A percentile compares a stretch with the other conserved stretches of the same genome.
Evolutionary conservation across 2,888 invertebrate species (phyloP).

Genomic region (Rhodophaea formosa): DNA sequence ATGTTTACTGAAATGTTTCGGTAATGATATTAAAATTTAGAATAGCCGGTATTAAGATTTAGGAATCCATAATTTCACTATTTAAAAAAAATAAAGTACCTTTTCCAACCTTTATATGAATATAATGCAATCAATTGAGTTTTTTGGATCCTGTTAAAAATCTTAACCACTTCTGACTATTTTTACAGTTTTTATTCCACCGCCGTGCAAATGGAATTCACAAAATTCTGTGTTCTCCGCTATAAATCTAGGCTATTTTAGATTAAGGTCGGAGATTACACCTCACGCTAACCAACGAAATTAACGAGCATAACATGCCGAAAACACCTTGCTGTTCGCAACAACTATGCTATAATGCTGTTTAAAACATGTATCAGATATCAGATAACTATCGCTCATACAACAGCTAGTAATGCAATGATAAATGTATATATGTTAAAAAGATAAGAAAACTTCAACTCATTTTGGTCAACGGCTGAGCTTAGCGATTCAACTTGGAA

Average conservation of each 20-base stretch:
- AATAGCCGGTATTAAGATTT: too few species aligned
- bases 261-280: constrained; percentile 41
- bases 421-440: neutral
- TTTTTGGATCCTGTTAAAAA: too few species aligned
- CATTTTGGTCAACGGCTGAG: too few species aligned
- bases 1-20: too few species aligned
- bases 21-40: too few species aligned
- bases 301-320: constrained; percentile 39
- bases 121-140: too few species aligned
- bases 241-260: constrained; percentile 39
- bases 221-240: constrained; percentile 18
- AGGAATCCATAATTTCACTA: too few species aligned
- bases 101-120: too few species aligned
- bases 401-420: neutral
- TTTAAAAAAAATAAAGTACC: too few species aligned
- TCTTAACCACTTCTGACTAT: too few species aligned
- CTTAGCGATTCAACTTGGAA: too few species aligned
- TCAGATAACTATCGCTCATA: constrained; percentile 1
- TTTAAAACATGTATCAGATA: neutral
- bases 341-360: constrained; percentile 21
- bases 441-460: neutral
- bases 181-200: neutral
- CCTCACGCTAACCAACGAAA: constrained; percentile 37
- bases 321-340: constrained; percentile 30
- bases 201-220: neutral